Conservation (phyloP, 2,888 invertebrate species). For the Himalopsyche anomala region DNA sequence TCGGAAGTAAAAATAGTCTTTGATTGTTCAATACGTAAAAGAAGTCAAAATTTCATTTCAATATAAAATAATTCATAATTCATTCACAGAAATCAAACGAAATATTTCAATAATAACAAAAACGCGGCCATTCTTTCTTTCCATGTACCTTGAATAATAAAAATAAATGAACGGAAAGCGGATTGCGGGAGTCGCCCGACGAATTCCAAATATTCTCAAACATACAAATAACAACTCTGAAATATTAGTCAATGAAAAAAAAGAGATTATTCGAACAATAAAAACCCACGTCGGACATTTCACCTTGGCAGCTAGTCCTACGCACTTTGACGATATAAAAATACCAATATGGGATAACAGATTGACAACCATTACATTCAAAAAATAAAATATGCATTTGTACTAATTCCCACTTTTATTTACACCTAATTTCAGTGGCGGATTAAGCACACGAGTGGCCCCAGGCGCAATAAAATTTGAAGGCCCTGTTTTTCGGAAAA, state of each 20-base stretch:
- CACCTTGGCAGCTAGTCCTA: slow-evolving; percentile 53
- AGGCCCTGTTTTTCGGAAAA: no score
- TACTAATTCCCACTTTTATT: no score
- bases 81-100: neutral
- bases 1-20: no score
- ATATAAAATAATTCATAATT: neutral
- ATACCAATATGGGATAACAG: slow-evolving; percentile 21
- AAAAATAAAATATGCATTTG: no score
- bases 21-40: no score
- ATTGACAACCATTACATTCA: neutral
- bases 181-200: slow-evolving; percentile 31
- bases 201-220: slow-evolving; percentile 47
- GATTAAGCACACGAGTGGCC: no score
- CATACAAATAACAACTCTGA: slow-evolving; percentile 58
- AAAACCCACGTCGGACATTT: slow-evolving; percentile 52
- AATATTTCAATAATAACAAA: slow-evolving; percentile 26
- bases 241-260: slow-evolving; percentile 59
- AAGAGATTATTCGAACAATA: slow-evolving; percentile 59
- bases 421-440: no score
- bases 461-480: no score
- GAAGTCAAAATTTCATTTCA: neutral
- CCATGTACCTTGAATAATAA: neutral
- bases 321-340: slow-evolving; percentile 51
- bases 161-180: slow-evolving; percentile 36
- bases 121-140: slow-evolving; percentile 11